phyloP scores from a whole-genome alignment of 2,113 vertebrate species.

The Oceanodroma tethys region DNA sequence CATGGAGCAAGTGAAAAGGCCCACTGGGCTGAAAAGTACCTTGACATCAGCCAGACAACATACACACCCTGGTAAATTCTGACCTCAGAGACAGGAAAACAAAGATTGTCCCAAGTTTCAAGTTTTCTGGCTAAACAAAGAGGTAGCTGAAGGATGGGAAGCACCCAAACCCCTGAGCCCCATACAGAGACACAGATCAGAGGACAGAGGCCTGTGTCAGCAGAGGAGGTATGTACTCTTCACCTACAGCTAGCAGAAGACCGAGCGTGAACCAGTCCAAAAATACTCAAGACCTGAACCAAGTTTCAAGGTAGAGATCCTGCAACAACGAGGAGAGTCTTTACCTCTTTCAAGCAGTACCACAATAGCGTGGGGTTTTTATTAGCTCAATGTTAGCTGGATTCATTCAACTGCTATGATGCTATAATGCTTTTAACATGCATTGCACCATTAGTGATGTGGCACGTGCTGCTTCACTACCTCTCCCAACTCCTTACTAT shows the following conservation, averaged over 20 bases:
- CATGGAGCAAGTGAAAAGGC: neutral
- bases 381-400: neutral
- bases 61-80: accelerated
- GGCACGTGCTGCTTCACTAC: neutral
- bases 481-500: neutral
- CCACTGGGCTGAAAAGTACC: neutral
- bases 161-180: neutral
- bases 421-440: neutral
- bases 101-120: neutral
- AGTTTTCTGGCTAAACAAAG: neutral
- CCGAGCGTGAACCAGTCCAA: neutral
- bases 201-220: neutral
- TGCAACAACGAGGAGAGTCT: too few species aligned
- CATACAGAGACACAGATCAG: neutral
- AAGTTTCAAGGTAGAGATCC: neutral
- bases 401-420: neutral
- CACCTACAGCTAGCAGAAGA: neutral
- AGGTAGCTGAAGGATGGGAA: neutral
- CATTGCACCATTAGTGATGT: neutral
- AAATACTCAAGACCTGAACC: neutral
- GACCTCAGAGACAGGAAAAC: neutral
- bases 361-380: accelerated
- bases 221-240: neutral
- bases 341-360: neutral
- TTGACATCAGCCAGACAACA: neutral